Conservation (phyloP, 2,888 invertebrate species). For the Malachius bipustulatus region DNA sequence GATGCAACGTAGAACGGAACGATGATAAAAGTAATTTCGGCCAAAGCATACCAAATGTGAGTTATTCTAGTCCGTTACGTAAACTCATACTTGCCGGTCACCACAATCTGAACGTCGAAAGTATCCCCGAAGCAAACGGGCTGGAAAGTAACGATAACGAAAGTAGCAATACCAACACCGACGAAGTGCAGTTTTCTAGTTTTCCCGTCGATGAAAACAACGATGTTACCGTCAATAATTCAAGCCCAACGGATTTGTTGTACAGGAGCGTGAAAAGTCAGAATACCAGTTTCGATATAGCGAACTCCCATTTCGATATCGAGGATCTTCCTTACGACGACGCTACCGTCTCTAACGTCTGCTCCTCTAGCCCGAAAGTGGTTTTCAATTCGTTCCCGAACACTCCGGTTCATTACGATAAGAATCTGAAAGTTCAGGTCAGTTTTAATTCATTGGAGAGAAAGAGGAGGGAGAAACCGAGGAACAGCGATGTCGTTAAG, state of each 20-base stretch:
- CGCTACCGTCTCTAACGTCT: neutral
- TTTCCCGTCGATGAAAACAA: constrained; percentile 21
- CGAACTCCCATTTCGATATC: constrained; percentile 26
- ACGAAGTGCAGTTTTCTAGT: constrained; percentile 23
- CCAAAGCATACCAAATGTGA: neutral
- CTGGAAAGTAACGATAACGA: constrained; percentile 5
- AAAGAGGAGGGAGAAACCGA: constrained; percentile 19
- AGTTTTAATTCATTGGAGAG: constrained; percentile 25
- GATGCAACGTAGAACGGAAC: neutral
- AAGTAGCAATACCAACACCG: constrained; percentile 9
- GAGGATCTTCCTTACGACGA: constrained; percentile 28
- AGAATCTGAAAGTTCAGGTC: constrained; percentile 19
- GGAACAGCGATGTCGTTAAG: constrained; percentile 14
- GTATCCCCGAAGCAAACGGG: neutral
- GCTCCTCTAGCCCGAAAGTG: neutral
- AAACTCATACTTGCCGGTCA: constrained; percentile 8
- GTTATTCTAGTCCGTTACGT: too few relatives aligned
- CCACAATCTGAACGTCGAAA: constrained; percentile 6
- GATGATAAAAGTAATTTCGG: neutral
- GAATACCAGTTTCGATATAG: constrained; percentile 24
- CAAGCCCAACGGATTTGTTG: constrained; percentile 25
- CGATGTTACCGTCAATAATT: too few relatives aligned
- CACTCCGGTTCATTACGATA: constrained; percentile 13
- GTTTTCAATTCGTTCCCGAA: constrained; percentile 4
- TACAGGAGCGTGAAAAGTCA: constrained; percentile 26